phyloP scores from a whole-genome alignment of 2,113 vertebrate genomes.

The Cyanoramphus novaezelandiae region DNA sequence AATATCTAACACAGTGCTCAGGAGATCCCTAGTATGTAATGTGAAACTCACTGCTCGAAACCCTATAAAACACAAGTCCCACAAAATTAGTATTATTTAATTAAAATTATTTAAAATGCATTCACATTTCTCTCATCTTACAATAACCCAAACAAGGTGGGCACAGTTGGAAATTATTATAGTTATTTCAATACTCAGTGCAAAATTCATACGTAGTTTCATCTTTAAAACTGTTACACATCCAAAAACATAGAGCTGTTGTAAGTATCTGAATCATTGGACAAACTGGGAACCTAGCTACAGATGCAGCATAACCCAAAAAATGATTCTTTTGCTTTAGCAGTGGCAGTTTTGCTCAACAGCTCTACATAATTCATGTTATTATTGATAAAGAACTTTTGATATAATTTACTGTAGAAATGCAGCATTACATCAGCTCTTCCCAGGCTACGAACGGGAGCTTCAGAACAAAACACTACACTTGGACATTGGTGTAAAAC shows the following conservation, averaged over 20 bases:
- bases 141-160: background rate
- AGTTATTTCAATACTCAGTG: background rate
- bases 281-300: background rate
- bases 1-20: conserved; percentile 89
- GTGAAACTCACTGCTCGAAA: conserved; percentile 93
- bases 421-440: background rate
- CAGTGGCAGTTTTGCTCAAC: background rate
- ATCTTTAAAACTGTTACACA: background rate
- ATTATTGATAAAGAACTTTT: background rate
- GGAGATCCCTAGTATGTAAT: conserved; percentile 85
- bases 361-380: background rate
- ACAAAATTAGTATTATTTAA: conserved; percentile 28
- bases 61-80: conserved; percentile 77
- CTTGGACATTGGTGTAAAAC: background rate
- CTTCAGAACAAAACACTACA: background rate
- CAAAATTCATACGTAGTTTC: background rate
- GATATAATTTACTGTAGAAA: background rate
- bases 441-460: background rate
- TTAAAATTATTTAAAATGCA: background rate
- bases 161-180: background rate
- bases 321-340: background rate
- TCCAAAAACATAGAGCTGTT: background rate
- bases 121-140: background rate
- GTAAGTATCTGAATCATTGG: background rate
- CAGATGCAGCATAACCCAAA: background rate